phyloP scores from a whole-genome alignment of 2,888 invertebrate genomes.

The Rugalucina vietnamica region DNA sequence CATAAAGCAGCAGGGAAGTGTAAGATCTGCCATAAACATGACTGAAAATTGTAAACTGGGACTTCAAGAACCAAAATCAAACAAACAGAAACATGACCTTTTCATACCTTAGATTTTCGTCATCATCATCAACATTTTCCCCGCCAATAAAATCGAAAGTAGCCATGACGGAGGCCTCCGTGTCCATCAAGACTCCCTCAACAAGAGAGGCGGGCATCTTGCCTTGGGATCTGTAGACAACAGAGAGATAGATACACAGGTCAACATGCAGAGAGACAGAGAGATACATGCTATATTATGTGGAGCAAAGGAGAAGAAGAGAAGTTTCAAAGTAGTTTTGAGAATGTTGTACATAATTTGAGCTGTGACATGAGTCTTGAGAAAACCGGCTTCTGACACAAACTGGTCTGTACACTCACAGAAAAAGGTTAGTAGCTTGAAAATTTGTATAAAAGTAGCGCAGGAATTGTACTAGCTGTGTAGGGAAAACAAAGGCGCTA shows the following conservation, averaged over 20 bases:
- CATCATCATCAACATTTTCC: slow-evolving; percentile 87
- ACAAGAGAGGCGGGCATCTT: slow-evolving; percentile 85
- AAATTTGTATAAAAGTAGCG: no score
- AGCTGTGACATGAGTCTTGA: no score
- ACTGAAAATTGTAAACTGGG: no score
- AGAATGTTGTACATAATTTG: no score
- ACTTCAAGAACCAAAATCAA: not conserved
- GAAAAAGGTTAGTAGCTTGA: no score
- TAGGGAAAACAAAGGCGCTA: no score
- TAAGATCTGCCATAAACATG: not conserved
- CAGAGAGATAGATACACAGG: slow-evolving; percentile 41
- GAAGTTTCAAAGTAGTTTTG: no score
- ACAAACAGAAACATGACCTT: not conserved
- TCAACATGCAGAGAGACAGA: slow-evolving; percentile 34
- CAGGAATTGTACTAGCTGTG: no score
- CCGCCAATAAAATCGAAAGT: slow-evolving; percentile 97
- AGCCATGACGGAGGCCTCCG: slow-evolving; percentile 96
- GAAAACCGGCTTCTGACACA: no score
- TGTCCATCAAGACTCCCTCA: slow-evolving; percentile 90
- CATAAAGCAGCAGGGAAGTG: not conserved
- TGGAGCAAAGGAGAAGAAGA: no score
- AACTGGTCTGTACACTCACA: no score
- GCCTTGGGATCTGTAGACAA: slow-evolving; percentile 57
- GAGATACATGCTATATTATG: no score
- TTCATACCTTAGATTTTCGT: slow-evolving; percentile 79